These are phyloP conservation scores for Proisotoma minuta DNA, from an alignment of 2,888 invertebrate species.

Conservation along the genomic window DNA sequence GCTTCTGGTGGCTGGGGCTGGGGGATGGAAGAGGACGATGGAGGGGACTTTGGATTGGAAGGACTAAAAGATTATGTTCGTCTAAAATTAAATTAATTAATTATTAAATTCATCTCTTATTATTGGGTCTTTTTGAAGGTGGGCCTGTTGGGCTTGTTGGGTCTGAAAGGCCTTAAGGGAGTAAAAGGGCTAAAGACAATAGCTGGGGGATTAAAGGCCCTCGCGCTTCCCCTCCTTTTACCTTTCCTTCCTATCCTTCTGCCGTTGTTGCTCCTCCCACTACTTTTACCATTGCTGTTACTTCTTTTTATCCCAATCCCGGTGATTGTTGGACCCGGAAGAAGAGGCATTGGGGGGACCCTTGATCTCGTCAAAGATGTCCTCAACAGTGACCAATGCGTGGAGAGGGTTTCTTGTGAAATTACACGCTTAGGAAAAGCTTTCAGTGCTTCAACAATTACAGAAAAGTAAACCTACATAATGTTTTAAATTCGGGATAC, in stretches of 20 bases:
- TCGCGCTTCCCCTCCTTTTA: constrained; percentile 10
- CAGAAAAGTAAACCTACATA: no score
- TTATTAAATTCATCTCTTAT: background rate
- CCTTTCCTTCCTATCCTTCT: constrained; percentile 18
- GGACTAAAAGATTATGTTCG: background rate
- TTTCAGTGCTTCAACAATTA: no score
- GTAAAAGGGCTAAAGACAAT: background rate
- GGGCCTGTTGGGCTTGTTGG: constrained; percentile 25
- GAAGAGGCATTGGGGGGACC: constrained; percentile 1
- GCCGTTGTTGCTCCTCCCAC: constrained; percentile 14
- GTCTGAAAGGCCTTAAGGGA: constrained; percentile 32
- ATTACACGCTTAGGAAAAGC: constrained; percentile 22
- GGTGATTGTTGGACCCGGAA: constrained; percentile 7
- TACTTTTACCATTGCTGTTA: constrained; percentile 15
- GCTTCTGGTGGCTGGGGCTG: constrained; percentile 3
- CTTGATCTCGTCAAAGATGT: constrained; percentile 9
- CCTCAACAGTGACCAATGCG: constrained; percentile 31
- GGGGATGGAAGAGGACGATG: constrained; percentile 8
- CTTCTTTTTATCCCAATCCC: constrained; percentile 26
- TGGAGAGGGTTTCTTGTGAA: constrained; percentile 35
- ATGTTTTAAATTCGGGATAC: no score
- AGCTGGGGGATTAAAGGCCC: constrained; percentile 6
- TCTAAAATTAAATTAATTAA: no score
- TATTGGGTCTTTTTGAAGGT: no score
- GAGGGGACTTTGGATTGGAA: constrained; percentile 9